A percentile compares a stretch with the other conserved stretches of the same genome.
These are phyloP conservation scores for Alectura lathami DNA, from an alignment of 2,113 vertebrate species.

Conservation along the genomic window DNA sequence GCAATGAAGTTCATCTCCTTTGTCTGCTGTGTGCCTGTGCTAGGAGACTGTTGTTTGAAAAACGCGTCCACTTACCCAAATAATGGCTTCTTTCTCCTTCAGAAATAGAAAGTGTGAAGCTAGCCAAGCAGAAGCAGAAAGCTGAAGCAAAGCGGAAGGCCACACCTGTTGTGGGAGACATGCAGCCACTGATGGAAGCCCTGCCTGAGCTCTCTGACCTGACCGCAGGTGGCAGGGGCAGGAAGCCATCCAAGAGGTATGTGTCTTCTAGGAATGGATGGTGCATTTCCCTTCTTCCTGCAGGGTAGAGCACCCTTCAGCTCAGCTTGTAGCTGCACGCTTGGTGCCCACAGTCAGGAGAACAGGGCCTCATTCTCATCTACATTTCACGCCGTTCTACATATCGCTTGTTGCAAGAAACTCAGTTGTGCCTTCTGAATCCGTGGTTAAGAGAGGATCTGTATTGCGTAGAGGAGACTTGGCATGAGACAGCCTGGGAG, in stretches of 20 bases:
- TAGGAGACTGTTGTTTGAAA: not conserved
- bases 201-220: slow-evolving; percentile 86
- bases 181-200: slow-evolving; percentile 87
- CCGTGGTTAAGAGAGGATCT: not conserved
- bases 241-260: slow-evolving; percentile 61
- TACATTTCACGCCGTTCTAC: not conserved
- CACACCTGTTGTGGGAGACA: slow-evolving; percentile 87
- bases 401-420: not conserved
- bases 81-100: not conserved
- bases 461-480: not conserved
- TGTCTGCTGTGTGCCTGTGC: not conserved
- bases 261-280: not conserved
- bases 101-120: slow-evolving; percentile 89
- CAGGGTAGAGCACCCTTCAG: not conserved
- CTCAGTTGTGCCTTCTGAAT: not conserved
- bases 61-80: not conserved
- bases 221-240: slow-evolving; percentile 22
- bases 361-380: not conserved
- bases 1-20: not conserved
- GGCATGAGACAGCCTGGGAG: not conserved
- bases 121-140: slow-evolving; percentile 79
- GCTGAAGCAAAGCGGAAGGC: slow-evolving; percentile 79
- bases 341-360: rapidly evolving
- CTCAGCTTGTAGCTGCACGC: not conserved
- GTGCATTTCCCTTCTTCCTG: not conserved